A percentile compares a stretch with the other conserved stretches of the same genome.
Conservation (phyloP, 2,888 invertebrate genomes). For the Eudasyphora cyanicolor region DNA sequence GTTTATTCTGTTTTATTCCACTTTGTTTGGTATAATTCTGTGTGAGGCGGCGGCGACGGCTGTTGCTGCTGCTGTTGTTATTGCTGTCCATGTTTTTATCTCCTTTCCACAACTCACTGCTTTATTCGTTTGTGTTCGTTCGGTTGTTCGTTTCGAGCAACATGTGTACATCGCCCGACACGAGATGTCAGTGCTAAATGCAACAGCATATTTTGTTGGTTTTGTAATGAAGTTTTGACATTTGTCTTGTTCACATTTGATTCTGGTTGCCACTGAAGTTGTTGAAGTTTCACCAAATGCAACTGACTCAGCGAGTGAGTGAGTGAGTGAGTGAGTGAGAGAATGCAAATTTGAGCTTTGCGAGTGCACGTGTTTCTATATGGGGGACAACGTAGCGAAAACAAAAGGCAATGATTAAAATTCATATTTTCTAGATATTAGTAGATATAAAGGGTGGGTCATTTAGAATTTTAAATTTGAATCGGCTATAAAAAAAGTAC, state of each 20-base stretch:
- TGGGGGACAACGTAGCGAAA: too few relatives aligned
- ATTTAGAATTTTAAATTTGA: too few relatives aligned
- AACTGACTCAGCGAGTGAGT: too few relatives aligned
- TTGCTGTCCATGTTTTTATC: constrained; percentile 27
- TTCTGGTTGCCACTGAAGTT: background rate
- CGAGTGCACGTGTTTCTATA: background rate
- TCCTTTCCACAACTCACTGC: constrained; percentile 13
- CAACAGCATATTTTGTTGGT: constrained; percentile 62
- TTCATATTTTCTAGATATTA: too few relatives aligned
- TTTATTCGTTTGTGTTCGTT: background rate
- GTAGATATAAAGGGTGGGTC: too few relatives aligned
- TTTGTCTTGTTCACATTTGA: constrained; percentile 45
- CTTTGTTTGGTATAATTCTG: background rate
- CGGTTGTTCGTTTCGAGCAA: constrained; percentile 28
- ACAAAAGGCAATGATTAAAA: too few relatives aligned
- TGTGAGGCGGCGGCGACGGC: background rate
- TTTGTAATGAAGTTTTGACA: constrained; percentile 66
- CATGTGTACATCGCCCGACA: constrained; percentile 57
- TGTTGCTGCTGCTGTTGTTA: constrained; percentile 33
- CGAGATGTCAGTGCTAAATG: constrained; percentile 28
- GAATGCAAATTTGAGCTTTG: constrained; percentile 7
- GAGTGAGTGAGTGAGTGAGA: background rate
- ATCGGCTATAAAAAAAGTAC: too few relatives aligned
- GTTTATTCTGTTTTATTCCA: background rate
- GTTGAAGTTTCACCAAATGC: background rate